A percentile compares a stretch with the other conserved stretches of the same genome.
phyloP scores from a whole-genome alignment of 1,140 invertebrate species.

The Drosophila nigrodunni region DNA sequence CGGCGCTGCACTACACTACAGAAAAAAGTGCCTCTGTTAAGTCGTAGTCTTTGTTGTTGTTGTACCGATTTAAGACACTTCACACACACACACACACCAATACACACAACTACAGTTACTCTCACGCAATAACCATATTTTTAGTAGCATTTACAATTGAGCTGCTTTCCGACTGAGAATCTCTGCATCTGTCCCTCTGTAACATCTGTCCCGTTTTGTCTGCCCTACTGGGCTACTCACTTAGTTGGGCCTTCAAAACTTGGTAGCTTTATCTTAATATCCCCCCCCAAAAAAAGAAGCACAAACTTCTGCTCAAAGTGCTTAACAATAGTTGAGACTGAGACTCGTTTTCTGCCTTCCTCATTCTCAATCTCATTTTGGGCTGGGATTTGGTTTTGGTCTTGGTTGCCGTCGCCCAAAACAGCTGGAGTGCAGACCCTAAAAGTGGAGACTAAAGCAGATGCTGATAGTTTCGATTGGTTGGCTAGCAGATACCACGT shows the following conservation, averaged over 20 bases:
- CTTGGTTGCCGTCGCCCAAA: not conserved
- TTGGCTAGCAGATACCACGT: not conserved
- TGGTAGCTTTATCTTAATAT: constrained; percentile 68
- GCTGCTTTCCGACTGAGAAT: constrained; percentile 29
- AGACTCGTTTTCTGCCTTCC: not conserved
- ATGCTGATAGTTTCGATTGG: not conserved
- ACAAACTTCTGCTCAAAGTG: constrained; percentile 60
- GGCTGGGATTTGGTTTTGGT: not conserved
- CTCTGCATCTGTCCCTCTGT: constrained; percentile 25
- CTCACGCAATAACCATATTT: constrained; percentile 38
- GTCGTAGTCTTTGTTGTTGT: constrained; percentile 30
- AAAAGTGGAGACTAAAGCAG: not conserved
- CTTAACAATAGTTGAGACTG: constrained; percentile 68
- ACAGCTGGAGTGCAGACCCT: constrained; percentile 5
- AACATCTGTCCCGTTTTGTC: constrained; percentile 22
- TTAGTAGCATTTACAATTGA: constrained; percentile 52
- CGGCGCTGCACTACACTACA: constrained; percentile 49
- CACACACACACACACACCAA: constrained; percentile 17
- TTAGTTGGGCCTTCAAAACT: constrained; percentile 34
- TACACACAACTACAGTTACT: not conserved
- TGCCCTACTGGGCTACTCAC: not conserved
- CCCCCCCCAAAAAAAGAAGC: constrained; percentile 10
- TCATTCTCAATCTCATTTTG: constrained; percentile 18
- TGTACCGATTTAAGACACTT: constrained; percentile 37
- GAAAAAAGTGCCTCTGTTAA: constrained; percentile 52